Evolutionary conservation across 1,140 invertebrate species (phyloP).

Genomic region (Diprion similis): DNA sequence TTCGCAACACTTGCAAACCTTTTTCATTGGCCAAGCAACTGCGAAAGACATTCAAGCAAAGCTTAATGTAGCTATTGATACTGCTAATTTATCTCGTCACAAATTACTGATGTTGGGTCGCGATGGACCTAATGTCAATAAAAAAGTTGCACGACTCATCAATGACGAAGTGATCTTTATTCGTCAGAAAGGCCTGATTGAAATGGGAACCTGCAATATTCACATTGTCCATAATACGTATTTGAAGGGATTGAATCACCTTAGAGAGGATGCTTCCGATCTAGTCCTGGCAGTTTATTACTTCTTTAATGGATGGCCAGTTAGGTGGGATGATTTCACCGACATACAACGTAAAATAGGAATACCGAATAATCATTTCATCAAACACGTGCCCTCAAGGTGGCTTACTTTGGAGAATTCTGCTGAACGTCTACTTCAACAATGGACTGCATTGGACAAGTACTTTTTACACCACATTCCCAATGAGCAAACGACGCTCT

Average conservation of each 20-base stretch:
- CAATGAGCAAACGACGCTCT: background rate
- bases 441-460: constrained; percentile 16
- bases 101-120: constrained; percentile 31
- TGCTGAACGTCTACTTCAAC: constrained; percentile 7
- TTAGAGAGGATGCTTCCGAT: constrained; percentile 14
- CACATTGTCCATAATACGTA: constrained; percentile 19
- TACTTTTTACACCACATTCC: constrained; percentile 15
- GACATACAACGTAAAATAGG: constrained; percentile 4
- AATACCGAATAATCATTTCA: background rate
- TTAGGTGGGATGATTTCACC: constrained; percentile 15
- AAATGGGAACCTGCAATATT: constrained; percentile 20
- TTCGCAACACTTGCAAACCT: constrained; percentile 31
- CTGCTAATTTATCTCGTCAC: constrained; percentile 13
- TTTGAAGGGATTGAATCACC: background rate
- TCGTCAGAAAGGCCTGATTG: constrained; percentile 4
- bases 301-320: constrained; percentile 15
- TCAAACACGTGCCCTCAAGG: constrained; percentile 8
- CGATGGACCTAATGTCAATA: constrained; percentile 39
- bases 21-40: constrained; percentile 32
- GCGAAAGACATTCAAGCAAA: constrained; percentile 20
- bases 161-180: constrained; percentile 16
- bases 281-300: background rate
- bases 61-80: constrained; percentile 25
- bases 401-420: constrained; percentile 16
- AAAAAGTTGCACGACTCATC: constrained; percentile 27